These are phyloP conservation scores for Polydrusus tereticollis DNA, from an alignment of 2,888 invertebrate genomes.

Conservation along the genomic window DNA sequence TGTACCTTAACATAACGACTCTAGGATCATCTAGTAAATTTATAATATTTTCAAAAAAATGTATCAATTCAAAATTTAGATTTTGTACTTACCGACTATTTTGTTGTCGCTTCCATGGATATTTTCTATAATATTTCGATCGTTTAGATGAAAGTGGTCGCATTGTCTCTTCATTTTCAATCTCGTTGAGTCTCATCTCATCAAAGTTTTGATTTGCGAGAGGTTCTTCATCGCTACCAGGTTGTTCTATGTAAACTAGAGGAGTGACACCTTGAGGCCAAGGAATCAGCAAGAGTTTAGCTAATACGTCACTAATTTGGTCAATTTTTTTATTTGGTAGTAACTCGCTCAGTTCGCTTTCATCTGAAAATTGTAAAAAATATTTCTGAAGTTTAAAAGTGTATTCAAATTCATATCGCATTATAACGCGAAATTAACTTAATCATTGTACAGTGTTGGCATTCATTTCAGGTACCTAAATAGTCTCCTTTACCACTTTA, in stretches of 20 bases:
- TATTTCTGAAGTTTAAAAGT: not conserved
- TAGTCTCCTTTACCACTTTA: too few relatives aligned
- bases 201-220: not conserved
- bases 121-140: constrained; percentile 73
- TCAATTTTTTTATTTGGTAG: constrained; percentile 50
- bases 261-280: constrained; percentile 62
- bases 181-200: not conserved
- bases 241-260: constrained; percentile 63
- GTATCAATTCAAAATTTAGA: too few relatives aligned
- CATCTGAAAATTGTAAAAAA: not conserved
- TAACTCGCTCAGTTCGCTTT: not conserved
- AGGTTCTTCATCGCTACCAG: constrained; percentile 10
- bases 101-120: constrained; percentile 74
- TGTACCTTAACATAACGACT: too few relatives aligned
- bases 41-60: too few relatives aligned
- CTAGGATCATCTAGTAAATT: too few relatives aligned
- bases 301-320: constrained; percentile 50
- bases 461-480: too few relatives aligned
- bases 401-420: too few relatives aligned
- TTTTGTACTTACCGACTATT: constrained; percentile 60
- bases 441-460: too few relatives aligned
- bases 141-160: constrained; percentile 64
- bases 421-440: too few relatives aligned
- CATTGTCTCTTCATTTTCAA: constrained; percentile 20
- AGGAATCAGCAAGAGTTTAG: constrained; percentile 58